Evolutionary conservation across 2,888 invertebrate genomes (phyloP), one percentile per base, ranked within the genome.

Genomic region (Cyclophora punctaria): DNA sequence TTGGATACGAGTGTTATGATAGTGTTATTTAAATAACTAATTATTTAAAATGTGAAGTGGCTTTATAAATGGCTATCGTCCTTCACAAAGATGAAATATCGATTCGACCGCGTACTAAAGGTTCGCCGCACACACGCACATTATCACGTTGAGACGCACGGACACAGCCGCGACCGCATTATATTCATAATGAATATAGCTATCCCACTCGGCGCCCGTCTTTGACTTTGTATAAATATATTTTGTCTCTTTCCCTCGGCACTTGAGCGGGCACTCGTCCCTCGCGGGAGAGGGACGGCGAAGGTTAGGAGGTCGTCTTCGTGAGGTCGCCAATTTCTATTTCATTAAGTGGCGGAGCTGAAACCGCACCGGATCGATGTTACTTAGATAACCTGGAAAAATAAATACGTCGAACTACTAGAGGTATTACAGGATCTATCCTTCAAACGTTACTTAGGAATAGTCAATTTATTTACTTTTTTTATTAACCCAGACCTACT

Each of bases 101-200:
- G 87, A 87, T 87, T 87, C 74, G 60, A 69, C 64, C 73, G 74
- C 79, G 72, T 76, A 69, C 75, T 79, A 75, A 78, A 80, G 83
- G 74, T 80, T 67, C 69, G 71, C 73, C 83, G 73, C 83, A 80
- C 83, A 81, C 80, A 79, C 71, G 64, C 69, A 64, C 66, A 55
- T 56, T 51, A 51, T 64, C 66, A 63, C 75, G 79, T 83, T 64
- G 70, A 73, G 70, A 82, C 80, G 78, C 83, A 84, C 86, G 77
- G 82, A 85, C 86, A 86, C 83, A 81, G 68, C 73, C 76, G 78
- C 75, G 73, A 85, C 85, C 83, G 78, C 86, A 85, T 87, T 87
- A 87, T 87, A 87, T 87, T 86, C 87, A 87, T 87, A 87, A 87
- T 87, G 87, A 86, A 86, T 88, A 88, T 82, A 83, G 85, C 87